Evolutionary conservation across 2,888 invertebrate genomes (phyloP).

Genomic region (Agriopis marginaria): DNA sequence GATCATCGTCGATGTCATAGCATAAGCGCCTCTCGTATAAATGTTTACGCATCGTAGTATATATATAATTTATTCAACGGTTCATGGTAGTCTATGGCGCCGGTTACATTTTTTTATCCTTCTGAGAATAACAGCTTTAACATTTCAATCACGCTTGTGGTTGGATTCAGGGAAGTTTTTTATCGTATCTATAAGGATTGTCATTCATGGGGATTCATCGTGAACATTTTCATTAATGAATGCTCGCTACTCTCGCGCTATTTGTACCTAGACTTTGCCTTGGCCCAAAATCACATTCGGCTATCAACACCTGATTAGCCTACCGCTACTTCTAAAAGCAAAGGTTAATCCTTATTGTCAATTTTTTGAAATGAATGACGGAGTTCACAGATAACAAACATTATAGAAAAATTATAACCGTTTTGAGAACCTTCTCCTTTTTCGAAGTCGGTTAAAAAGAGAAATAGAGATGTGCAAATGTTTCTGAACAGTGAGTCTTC

Average conservation of each 20-base stretch:
- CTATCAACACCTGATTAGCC: no score
- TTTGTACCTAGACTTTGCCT: no score
- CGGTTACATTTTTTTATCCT: conserved; percentile 45
- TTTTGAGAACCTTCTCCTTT: no score
- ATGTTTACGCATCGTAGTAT: conserved; percentile 7
- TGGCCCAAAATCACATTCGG: no score
- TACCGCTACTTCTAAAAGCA: no score
- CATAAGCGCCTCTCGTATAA: not conserved
- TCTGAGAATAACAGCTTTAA: conserved; percentile 39
- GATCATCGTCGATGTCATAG: not conserved
- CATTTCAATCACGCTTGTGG: conserved; percentile 35
- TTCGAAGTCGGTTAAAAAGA: no score
- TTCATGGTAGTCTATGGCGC: conserved; percentile 45
- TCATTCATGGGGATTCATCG: conserved; percentile 6
- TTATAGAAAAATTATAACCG: no score
- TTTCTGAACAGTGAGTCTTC: not conserved
- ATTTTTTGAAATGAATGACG: no score
- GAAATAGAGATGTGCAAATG: not conserved
- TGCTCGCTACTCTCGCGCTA: no score
- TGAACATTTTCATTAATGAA: not conserved
- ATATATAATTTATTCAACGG: conserved; percentile 65
- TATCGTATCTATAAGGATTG: conserved; percentile 1
- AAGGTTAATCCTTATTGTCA: no score
- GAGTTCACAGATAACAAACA: no score
- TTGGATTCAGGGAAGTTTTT: conserved; percentile 34